Evolutionary conservation across 2,888 invertebrate species (phyloP).

Genomic region (Perithous albicinctus): DNA sequence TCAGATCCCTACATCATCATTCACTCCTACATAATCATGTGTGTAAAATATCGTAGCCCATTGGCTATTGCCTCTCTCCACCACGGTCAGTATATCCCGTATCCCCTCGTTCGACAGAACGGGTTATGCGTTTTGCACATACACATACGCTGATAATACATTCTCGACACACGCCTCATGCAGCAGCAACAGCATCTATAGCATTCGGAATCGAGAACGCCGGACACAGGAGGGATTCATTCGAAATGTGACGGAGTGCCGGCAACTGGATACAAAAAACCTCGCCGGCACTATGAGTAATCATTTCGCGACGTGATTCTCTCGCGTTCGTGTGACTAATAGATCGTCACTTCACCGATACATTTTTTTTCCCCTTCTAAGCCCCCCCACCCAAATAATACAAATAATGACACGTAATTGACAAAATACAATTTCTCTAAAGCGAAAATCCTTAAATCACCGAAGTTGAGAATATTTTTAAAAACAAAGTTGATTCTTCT

Average conservation of each 20-base stretch:
- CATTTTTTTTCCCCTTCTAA: too few relatives aligned
- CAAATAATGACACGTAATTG: background rate
- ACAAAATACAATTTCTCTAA: too few relatives aligned
- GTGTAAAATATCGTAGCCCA: too few relatives aligned
- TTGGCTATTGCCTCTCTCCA: too few relatives aligned
- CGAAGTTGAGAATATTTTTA: conserved; percentile 3
- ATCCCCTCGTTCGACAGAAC: too few relatives aligned
- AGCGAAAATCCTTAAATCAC: background rate
- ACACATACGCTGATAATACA: too few relatives aligned
- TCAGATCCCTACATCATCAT: too few relatives aligned
- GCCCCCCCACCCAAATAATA: too few relatives aligned
- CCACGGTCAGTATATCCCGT: too few relatives aligned
- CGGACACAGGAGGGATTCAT: background rate
- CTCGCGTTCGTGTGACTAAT: conserved; percentile 17
- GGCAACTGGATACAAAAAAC: background rate
- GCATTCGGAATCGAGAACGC: background rate
- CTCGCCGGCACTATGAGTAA: conserved; percentile 2
- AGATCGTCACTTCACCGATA: background rate
- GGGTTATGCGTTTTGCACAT: too few relatives aligned
- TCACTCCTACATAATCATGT: too few relatives aligned
- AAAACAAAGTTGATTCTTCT: background rate
- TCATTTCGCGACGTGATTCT: conserved; percentile 7
- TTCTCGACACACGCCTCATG: background rate
- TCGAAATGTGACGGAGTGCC: conserved; percentile 17
- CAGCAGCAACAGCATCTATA: background rate